A percentile compares a stretch with the other conserved stretches of the same genome.
phyloP scores from a whole-genome alignment of 2,113 vertebrate species.

The Deroptyus accipitrinus region DNA sequence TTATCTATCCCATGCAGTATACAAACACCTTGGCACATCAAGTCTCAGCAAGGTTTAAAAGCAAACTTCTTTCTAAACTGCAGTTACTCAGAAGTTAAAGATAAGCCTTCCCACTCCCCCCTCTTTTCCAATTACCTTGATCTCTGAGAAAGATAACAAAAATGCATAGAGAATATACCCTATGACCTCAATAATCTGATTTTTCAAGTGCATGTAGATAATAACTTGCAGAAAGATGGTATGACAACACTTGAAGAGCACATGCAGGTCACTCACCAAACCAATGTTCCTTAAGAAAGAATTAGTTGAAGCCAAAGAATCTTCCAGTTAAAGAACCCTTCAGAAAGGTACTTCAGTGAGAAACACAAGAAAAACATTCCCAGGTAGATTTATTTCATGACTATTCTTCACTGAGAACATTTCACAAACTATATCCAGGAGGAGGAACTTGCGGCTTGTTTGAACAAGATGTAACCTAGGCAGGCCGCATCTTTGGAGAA shows the following conservation, averaged over 20 bases:
- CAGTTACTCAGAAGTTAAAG: not conserved
- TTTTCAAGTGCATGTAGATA: slow-evolving; percentile 77
- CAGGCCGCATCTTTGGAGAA: not conserved
- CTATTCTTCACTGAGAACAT: not conserved
- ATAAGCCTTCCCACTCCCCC: not conserved
- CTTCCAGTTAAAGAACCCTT: not conserved
- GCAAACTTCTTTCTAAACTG: not conserved
- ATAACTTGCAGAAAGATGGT: slow-evolving; percentile 78
- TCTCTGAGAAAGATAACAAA: not conserved
- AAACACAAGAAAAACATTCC: not conserved
- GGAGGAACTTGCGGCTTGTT: not conserved
- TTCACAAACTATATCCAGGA: not conserved
- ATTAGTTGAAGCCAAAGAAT: not conserved
- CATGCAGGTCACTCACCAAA: not conserved
- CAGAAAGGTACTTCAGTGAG: not conserved
- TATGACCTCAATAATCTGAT: slow-evolving; percentile 31
- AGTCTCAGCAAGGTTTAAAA: not conserved
- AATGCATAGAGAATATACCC: not conserved
- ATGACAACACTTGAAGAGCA: not conserved
- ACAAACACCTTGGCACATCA: not conserved
- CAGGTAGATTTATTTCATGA: not conserved
- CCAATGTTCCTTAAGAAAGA: not conserved
- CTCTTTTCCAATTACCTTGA: not conserved
- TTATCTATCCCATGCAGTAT: not conserved
- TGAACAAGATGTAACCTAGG: not conserved